Evolutionary conservation across 2,888 invertebrate species (phyloP), one percentile per base, ranked within the genome.

Genomic region (Sesia bembeciformis): DNA sequence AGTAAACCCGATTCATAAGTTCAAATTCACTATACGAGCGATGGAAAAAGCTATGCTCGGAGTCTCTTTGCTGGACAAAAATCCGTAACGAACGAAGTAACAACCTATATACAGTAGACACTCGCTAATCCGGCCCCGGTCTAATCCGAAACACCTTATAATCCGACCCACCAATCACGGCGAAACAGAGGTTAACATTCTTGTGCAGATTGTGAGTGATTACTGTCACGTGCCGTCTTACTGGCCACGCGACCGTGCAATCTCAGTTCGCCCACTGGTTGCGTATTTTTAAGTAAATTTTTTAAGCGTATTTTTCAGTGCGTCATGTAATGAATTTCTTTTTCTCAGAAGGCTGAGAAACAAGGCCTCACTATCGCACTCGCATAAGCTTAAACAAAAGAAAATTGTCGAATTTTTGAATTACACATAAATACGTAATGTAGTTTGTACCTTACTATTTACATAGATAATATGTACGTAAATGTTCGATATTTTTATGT

Each of bases 301-400:
- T n/a, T n/a, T n/a, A n/a, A n/a, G n/a, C n/a, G n/a, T n/a, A n/a
- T n/a, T n/a, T n/a, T n/a, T n/a, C n/a, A n/a, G n/a, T n/a, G 51
- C 60, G 60, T 60, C 60, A 58, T 62, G 60, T 62, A 66, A 60
- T 56, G 61, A 66, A 64, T 60, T 62, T 60, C 52, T 62, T 60
- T 57, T 63, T 61, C 61, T 63, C 55, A 60, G 63, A 58, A 62
- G 56, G 58, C 53, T 57, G 51, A 57, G 57, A 53, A 1, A 42
- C 23, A 42, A 7, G 42, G 38, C 42, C 4, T n/a, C 1, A 42
- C 42, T 42, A 5, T 42, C 7, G 42, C 42, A 3, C 7, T 42
- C 3, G 1, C 5, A 42, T 7, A 3, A 3, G 1, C 5, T 42
- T 6, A 42, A 42, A 42, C 42, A 42, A 42, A 42, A 42, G 3